Conservation (phyloP, 2,888 invertebrate species). For the Harpagoxenus sublaevis region DNA sequence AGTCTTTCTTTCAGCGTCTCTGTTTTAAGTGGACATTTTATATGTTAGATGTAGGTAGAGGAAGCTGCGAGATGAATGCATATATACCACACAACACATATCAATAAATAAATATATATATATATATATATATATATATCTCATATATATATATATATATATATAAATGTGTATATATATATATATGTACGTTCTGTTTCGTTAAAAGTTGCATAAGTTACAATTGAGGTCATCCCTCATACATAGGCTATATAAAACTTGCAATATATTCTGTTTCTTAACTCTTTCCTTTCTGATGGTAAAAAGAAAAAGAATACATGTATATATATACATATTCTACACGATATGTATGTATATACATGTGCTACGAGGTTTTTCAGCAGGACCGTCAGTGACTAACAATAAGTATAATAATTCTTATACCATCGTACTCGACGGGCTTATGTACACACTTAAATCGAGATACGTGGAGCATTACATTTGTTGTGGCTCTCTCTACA, state of each 20-base stretch:
- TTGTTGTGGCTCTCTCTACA: conserved; percentile 28
- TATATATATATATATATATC: conserved; percentile 28
- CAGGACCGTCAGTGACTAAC: conserved; percentile 54
- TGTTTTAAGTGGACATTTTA: conserved; percentile 86
- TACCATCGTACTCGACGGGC: conserved; percentile 46
- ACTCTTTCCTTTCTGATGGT: conserved; percentile 71
- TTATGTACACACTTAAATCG: conserved; percentile 61
- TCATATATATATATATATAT: conserved; percentile 45
- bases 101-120: conserved; percentile 56
- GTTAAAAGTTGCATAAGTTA: conserved; percentile 44
- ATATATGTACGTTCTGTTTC: conserved; percentile 50
- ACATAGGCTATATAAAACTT: neutral
- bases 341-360: conserved; percentile 41
- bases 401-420: conserved; percentile 50
- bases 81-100: conserved; percentile 79
- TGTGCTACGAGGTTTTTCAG: conserved; percentile 53
- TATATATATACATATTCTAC: conserved; percentile 48
- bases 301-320: conserved; percentile 19
- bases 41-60: conserved; percentile 83
- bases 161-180: neutral
- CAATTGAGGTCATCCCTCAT: neutral
- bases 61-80: conserved; percentile 83
- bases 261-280: conserved; percentile 58
- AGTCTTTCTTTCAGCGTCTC: conserved; percentile 85
- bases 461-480: conserved; percentile 42